Percentiles rank a stretch among this genome's conserved stretches.
These are phyloP conservation scores for Drosophila testacea DNA, from an alignment of 2,888 invertebrate species.

Conservation along the genomic window DNA sequence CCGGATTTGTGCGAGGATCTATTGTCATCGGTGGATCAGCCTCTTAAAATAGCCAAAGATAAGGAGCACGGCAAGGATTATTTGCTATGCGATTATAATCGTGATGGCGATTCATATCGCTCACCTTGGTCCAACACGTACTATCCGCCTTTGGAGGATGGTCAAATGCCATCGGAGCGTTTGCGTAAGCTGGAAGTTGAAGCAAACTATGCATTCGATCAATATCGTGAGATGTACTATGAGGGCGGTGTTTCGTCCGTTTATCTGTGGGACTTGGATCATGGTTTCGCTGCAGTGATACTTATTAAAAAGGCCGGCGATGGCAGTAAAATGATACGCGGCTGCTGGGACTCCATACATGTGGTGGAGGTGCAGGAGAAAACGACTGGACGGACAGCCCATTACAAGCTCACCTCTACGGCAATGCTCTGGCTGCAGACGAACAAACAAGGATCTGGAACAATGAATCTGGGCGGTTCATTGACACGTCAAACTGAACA, in stretches of 20 bases:
- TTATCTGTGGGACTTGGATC: conserved; percentile 99
- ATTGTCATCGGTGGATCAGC: conserved; percentile 98
- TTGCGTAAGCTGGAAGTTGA: conserved; percentile 98
- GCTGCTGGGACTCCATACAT: conserved; percentile 99
- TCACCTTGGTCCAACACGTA: conserved; percentile 99
- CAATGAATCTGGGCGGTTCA: conserved; percentile 99
- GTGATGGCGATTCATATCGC: conserved; percentile 99
- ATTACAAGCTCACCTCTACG: conserved; percentile 99
- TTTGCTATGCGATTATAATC: conserved; percentile 98
- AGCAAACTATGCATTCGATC: conserved; percentile 99
- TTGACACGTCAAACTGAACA: conserved; percentile 98
- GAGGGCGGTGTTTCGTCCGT: conserved; percentile 99
- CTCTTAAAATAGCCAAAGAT: conserved; percentile 98
- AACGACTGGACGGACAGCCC: conserved; percentile 96
- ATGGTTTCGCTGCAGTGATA: conserved; percentile 99
- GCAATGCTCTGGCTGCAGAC: conserved; percentile 99
- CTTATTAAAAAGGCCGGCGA: conserved; percentile 99
- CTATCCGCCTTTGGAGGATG: conserved; percentile 98
- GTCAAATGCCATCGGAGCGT: conserved; percentile 98
- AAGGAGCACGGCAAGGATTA: conserved; percentile 98
- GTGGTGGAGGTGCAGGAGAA: conserved; percentile 99
- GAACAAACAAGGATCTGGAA: conserved; percentile 97
- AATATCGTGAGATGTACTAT: conserved; percentile 99
- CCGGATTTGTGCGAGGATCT: conserved; percentile 98
- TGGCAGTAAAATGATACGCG: conserved; percentile 99